These are phyloP conservation scores for Meteorus colon DNA, from an alignment of 2,888 invertebrate species.

Conservation along the genomic window DNA sequence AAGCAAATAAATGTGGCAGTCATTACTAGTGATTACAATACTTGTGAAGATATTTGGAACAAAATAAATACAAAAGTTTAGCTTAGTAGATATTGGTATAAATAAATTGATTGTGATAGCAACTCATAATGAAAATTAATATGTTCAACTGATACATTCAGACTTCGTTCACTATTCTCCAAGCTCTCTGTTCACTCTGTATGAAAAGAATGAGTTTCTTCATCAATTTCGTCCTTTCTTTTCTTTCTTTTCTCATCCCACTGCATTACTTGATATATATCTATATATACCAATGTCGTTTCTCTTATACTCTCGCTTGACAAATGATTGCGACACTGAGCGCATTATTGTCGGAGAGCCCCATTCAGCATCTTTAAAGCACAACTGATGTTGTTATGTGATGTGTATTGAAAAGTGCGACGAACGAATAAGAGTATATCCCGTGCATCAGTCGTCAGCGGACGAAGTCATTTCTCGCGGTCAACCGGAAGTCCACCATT, in stretches of 20 bases:
- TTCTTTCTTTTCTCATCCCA: not conserved
- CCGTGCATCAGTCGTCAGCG: slow-evolving; percentile 43
- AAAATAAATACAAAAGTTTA: too few relatives aligned
- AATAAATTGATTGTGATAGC: too few relatives aligned
- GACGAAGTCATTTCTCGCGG: slow-evolving; percentile 63
- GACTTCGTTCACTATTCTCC: too few relatives aligned
- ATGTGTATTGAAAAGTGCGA: slow-evolving; percentile 59
- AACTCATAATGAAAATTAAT: too few relatives aligned
- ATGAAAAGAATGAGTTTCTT: not conserved
- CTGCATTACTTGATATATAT: not conserved
- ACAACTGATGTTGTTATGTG: not conserved
- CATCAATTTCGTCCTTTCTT: not conserved
- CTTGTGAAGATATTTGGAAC: too few relatives aligned
- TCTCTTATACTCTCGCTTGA: not conserved
- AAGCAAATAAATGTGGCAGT: too few relatives aligned
- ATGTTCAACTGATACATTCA: too few relatives aligned
- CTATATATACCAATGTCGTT: not conserved
- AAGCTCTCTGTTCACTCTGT: too few relatives aligned
- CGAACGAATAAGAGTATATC: not conserved
- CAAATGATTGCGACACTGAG: not conserved
- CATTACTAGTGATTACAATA: too few relatives aligned
- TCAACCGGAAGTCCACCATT: slow-evolving; percentile 68
- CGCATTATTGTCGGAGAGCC: not conserved
- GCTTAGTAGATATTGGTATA: too few relatives aligned
- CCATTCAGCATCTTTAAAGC: not conserved